These are phyloP conservation scores for Dryococelus australis DNA, from an alignment of 2,888 invertebrate species.

Conservation along the genomic window DNA sequence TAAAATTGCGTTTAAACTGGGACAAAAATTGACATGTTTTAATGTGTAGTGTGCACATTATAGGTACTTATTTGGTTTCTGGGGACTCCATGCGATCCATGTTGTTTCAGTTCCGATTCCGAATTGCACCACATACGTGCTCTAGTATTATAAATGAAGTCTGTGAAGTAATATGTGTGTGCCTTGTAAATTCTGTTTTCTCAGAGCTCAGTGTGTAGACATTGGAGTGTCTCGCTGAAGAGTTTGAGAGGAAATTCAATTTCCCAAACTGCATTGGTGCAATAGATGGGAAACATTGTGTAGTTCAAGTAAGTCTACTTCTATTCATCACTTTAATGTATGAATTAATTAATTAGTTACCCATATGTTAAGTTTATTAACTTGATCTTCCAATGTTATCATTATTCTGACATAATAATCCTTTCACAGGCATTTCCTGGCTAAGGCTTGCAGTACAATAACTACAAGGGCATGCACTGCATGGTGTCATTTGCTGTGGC, in stretches of 20 bases:
- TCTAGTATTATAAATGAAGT: background rate
- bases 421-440: conserved; percentile 6
- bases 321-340: background rate
- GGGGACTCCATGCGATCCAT: background rate
- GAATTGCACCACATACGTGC: background rate
- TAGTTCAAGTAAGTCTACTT: background rate
- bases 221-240: background rate
- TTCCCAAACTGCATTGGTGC: background rate
- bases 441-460: background rate
- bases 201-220: background rate
- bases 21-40: too few relatives aligned
- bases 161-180: background rate
- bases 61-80: background rate
- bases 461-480: background rate
- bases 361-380: background rate
- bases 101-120: background rate
- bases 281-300: background rate
- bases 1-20: too few relatives aligned
- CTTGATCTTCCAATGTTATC: too few relatives aligned
- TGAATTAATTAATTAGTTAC: background rate
- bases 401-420: too few relatives aligned
- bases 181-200: background rate
- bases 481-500: background rate
- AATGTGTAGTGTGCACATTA: background rate
- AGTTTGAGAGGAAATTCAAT: background rate